A percentile compares a stretch with the other conserved stretches of the same genome.
phyloP scores from a whole-genome alignment of 2,888 invertebrate species.

The Therioaphis trifolii region DNA sequence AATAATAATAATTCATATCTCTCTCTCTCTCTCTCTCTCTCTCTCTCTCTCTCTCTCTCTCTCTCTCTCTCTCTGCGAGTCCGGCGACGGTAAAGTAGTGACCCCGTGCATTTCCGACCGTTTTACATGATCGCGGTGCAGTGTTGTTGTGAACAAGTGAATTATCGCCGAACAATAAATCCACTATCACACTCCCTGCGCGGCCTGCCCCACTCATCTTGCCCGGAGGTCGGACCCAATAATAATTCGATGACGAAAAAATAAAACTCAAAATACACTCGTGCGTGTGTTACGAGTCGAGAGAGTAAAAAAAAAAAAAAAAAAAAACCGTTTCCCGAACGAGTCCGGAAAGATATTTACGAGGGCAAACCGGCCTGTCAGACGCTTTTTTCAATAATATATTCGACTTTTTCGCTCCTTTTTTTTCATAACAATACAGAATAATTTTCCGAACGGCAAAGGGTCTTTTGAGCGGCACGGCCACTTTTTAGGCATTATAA shows the following conservation, averaged over 20 bases:
- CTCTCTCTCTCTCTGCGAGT: no score
- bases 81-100: no score
- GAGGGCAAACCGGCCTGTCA: slow-evolving; percentile 29
- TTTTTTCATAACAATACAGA: slow-evolving; percentile 16
- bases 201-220: background rate
- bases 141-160: slow-evolving; percentile 32
- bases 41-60: no score
- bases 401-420: slow-evolving; percentile 35
- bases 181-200: background rate
- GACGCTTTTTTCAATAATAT: slow-evolving; percentile 39
- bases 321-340: slow-evolving; percentile 52
- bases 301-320: no score
- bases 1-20: no score
- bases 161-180: slow-evolving; percentile 57
- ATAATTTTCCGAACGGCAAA: slow-evolving; percentile 2
- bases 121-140: slow-evolving; percentile 52
- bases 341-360: slow-evolving; percentile 44
- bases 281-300: background rate
- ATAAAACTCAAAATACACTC: background rate
- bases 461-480: slow-evolving; percentile 1
- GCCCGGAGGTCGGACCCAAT: slow-evolving; percentile 20
- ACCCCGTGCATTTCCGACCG: slow-evolving; percentile 51
- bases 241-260: slow-evolving; percentile 37
- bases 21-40: no score
- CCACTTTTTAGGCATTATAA: slow-evolving; percentile 33